Percentiles rank a stretch among this genome's conserved stretches.
phyloP scores from a whole-genome alignment of 1,140 invertebrate species.

The Linepithema humile region DNA sequence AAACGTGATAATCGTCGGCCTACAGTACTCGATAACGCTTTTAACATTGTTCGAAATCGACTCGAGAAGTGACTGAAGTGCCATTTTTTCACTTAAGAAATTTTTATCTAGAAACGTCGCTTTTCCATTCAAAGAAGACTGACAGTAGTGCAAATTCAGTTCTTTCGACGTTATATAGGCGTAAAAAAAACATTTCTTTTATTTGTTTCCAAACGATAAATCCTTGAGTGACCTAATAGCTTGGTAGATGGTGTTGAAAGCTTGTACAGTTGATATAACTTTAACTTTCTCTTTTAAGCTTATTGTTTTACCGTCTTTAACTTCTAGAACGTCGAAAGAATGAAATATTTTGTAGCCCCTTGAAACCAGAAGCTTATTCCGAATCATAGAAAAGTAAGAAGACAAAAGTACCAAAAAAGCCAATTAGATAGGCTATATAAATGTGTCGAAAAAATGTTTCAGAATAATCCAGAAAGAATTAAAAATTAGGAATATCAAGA shows the following conservation, averaged over 20 bases:
- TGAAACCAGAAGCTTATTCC: background rate
- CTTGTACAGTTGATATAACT: no score
- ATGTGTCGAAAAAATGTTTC: background rate
- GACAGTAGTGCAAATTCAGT: background rate
- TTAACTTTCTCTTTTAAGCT: background rate
- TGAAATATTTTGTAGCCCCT: background rate
- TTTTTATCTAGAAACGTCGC: background rate
- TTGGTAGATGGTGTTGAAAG: no score
- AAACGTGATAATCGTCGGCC: constrained; percentile 69
- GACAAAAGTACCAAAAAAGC: background rate
- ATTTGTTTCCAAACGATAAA: background rate
- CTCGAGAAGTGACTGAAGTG: constrained; percentile 4
- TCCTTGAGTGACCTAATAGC: background rate
- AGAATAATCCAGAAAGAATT: background rate
- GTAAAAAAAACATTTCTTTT: background rate
- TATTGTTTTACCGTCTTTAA: background rate
- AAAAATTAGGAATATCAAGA: background rate
- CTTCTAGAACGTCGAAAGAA: background rate
- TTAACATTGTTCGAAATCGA: constrained; percentile 37
- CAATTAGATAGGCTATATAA: background rate
- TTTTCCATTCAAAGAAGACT: background rate
- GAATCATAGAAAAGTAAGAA: background rate
- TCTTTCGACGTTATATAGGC: background rate
- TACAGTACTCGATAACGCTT: constrained; percentile 64
- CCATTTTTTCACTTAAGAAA: background rate